Percentiles rank a stretch among this genome's conserved stretches.
These are phyloP conservation scores for Zosterops lateralis DNA, from an alignment of 2,113 vertebrate species.

Conservation along the genomic window DNA sequence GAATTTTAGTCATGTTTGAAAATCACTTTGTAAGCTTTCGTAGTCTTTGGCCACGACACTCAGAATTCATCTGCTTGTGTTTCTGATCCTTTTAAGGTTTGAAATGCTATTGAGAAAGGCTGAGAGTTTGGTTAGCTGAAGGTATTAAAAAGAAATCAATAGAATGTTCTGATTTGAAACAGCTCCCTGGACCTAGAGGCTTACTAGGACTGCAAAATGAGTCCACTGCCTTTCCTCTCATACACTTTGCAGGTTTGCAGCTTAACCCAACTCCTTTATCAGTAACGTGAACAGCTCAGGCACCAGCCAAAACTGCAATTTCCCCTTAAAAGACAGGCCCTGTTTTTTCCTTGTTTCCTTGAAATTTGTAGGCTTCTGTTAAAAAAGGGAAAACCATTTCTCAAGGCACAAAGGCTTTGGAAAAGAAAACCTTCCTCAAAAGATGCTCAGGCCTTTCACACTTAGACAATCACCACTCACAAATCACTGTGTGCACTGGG, in stretches of 20 bases:
- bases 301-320: background rate
- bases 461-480: background rate
- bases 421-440: background rate
- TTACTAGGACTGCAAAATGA: background rate
- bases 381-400: background rate
- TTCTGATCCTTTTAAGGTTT: background rate
- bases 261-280: background rate
- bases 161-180: conserved; percentile 2
- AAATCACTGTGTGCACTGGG: background rate
- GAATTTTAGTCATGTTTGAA: background rate
- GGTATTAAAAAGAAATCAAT: conserved; percentile 32
- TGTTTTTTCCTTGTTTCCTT: background rate
- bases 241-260: background rate
- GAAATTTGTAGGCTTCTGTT: background rate
- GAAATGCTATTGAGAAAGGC: background rate
- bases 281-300: background rate
- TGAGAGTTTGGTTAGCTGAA: background rate
- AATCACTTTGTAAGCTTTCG: background rate
- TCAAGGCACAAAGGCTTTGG: background rate
- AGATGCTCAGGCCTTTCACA: background rate
- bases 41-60: background rate
- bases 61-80: background rate
- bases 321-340: background rate
- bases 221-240: background rate
- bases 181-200: background rate